Evolutionary conservation across 2,888 invertebrate species (phyloP), one percentile per base, ranked within the genome.

Genomic region (Polyploca ridens): DNA sequence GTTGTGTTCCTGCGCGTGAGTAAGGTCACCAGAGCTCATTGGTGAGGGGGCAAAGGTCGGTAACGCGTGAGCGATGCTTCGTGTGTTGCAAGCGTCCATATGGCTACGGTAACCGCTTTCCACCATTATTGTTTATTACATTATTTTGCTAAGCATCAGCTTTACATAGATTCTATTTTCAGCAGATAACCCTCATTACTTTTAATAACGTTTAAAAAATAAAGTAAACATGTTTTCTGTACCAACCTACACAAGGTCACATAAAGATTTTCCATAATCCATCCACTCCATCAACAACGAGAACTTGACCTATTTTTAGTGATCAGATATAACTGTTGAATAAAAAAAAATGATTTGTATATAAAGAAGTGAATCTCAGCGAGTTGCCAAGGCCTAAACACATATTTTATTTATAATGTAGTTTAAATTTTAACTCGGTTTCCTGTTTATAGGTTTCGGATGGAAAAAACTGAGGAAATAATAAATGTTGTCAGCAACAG

Each of bases 281-380:
- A 54, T 54, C 54, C 10, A 54, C 19, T 54, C 54, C 1, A 54
- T 19, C 54, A 16, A 54, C 54, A 19, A 19, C 16, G 16, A 49
- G 5, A 54, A 19, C 54, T 54, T 54, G 54, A 54, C 54, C 54
- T 54, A 54, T 54, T 54, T 38, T 41, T 41, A 41, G 41, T 13
- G 41, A 41, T 41, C 41, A 41, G 13, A 11, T 41, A 13, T 54
- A 19, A 54, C 16, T n/a, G 19, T 19, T 16, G 41, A 19, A 54
- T 54, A 19, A 19, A 54, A 54, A 19, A 54, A 8, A 54, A 19
- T n/a, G n/a, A 54, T 54, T 16, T 19, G 19, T 54, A 3, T 54
- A 19, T 54, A 54, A 19, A 49, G 6, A 49, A 54, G 8, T 54
- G 3, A 54, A 54, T 16, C 49, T 16, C 13, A 4, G 19, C 1